Conservation (phyloP, 2,888 invertebrate genomes). For the Harmothoe impar region DNA sequence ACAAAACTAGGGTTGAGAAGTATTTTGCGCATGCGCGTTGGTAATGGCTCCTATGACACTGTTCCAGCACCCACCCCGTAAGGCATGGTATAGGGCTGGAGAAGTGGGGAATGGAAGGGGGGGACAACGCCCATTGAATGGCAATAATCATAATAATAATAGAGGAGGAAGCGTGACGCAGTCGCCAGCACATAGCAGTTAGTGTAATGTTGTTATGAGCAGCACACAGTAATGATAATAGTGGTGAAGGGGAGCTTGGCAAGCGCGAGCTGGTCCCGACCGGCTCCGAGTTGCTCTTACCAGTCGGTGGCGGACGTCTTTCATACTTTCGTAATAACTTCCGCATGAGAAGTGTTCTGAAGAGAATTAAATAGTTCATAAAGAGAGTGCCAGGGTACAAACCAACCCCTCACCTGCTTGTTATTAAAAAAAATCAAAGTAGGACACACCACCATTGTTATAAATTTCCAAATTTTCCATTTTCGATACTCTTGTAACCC, state of each 20-base stretch:
- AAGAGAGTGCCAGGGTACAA: slow-evolving; percentile 60
- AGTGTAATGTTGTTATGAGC: slow-evolving; percentile 10
- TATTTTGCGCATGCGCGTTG: slow-evolving; percentile 41
- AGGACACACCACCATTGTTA: slow-evolving; percentile 10
- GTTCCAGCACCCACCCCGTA: slow-evolving; percentile 51
- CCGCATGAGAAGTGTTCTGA: slow-evolving; percentile 59
- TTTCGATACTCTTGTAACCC: no score
- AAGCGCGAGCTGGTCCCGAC: slow-evolving; percentile 29
- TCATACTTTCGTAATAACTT: slow-evolving; percentile 64
- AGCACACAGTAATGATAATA: slow-evolving; percentile 52
- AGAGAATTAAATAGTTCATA: slow-evolving; percentile 61
- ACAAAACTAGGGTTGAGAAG: neutral
- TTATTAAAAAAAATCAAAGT: slow-evolving; percentile 20
- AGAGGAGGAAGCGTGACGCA: slow-evolving; percentile 55
- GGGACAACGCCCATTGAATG: slow-evolving; percentile 1
- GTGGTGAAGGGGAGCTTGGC: slow-evolving; percentile 47
- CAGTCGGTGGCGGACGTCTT: slow-evolving; percentile 61
- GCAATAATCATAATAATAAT: slow-evolving; percentile 43
- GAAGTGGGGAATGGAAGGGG: neutral
- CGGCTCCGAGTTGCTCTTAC: slow-evolving; percentile 44
- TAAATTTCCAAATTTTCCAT: neutral
- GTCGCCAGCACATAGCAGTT: slow-evolving; percentile 52
- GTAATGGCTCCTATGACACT: slow-evolving; percentile 13
- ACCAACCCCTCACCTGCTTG: slow-evolving; percentile 36
- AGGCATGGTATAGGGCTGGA: slow-evolving; percentile 3